These are phyloP conservation scores for Rattus norvegicus DNA, from an alignment of 2,113 vertebrate species.

Conservation along the genomic window DNA sequence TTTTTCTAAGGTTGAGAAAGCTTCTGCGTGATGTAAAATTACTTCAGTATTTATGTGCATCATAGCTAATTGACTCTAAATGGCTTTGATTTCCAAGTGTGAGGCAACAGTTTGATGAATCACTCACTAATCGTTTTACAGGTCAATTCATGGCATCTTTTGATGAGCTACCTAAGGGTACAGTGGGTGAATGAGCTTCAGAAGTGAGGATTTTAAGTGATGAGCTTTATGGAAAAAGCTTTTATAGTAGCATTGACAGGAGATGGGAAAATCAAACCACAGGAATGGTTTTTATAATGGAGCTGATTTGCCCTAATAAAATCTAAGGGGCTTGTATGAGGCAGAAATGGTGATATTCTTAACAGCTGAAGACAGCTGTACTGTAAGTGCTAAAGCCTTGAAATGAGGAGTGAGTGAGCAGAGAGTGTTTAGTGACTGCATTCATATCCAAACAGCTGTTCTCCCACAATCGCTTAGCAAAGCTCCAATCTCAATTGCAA, in stretches of 20 bases:
- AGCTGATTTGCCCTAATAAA: conserved; percentile 40
- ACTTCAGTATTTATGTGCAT: not conserved
- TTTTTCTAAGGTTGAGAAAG: not conserved
- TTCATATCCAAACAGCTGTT: not conserved
- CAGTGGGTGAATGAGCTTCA: not conserved
- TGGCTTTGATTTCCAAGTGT: conserved; percentile 8
- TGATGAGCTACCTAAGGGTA: not conserved
- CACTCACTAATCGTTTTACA: not conserved
- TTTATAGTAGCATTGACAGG: not conserved
- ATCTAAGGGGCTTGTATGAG: not conserved
- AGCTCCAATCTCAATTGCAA: not conserved
- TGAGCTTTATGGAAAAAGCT: not conserved
- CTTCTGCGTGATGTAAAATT: not conserved
- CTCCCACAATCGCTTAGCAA: not conserved
- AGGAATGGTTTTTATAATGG: not conserved
- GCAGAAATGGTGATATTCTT: conserved; percentile 18
- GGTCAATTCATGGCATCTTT: conserved; percentile 1
- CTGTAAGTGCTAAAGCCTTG: not conserved
- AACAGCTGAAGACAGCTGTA: not conserved
- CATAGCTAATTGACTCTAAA: not conserved
- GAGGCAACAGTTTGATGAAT: not conserved
- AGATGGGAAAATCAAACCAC: conserved; percentile 39
- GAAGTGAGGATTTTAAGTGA: not conserved
- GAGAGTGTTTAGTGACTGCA: not conserved
- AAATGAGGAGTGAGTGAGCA: not conserved